A percentile compares a stretch with the other conserved stretches of the same genome.
Conservation (phyloP, 2,888 invertebrate species). For the Euclidia mi region DNA sequence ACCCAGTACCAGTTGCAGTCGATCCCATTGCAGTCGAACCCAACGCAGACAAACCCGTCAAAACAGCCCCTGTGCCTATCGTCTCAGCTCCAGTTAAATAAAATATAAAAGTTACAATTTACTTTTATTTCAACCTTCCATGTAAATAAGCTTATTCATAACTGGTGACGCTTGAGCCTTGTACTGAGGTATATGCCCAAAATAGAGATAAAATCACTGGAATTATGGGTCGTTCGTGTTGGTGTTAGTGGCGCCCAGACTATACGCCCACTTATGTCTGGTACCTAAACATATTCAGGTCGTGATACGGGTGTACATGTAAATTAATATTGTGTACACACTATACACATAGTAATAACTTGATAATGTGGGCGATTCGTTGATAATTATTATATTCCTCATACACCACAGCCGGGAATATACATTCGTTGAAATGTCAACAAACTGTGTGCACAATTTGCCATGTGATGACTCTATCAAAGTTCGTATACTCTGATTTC, state of each 20-base stretch:
- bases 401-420: too few species aligned
- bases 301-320: conserved; percentile 8
- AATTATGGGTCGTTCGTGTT: conserved; percentile 37
- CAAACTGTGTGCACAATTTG: too few species aligned
- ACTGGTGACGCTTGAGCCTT: conserved; percentile 36
- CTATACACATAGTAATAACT: neutral
- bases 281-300: conserved; percentile 16
- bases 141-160: conserved; percentile 26
- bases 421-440: too few species aligned
- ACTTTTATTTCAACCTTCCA: conserved; percentile 3
- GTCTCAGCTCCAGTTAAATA: conserved; percentile 2
- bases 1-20: conserved; percentile 56
- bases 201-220: conserved; percentile 49
- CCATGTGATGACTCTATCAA: neutral
- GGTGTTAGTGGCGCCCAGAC: conserved; percentile 42
- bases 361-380: neutral
- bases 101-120: conserved; percentile 3
- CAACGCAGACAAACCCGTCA: too few species aligned
- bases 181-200: conserved; percentile 41
- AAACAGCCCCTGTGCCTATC: neutral
- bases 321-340: neutral
- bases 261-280: conserved; percentile 37
- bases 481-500: conserved; percentile 21
- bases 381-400: neutral
- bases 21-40: conserved; percentile 16